Conservation (phyloP, 2,113 vertebrate species). For the Turnix velox region DNA sequence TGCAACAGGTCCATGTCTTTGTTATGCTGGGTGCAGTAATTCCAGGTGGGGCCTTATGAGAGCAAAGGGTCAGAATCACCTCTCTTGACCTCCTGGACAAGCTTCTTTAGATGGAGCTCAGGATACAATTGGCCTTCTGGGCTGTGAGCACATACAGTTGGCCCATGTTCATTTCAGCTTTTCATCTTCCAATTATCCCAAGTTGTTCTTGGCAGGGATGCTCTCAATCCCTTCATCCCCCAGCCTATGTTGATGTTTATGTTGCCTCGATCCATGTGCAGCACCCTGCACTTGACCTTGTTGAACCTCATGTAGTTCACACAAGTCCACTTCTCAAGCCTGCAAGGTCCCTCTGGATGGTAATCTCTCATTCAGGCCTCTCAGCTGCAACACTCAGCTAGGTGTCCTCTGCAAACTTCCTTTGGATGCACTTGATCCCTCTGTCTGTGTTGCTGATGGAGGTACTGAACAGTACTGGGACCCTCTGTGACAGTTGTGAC, state of each 20-base stretch:
- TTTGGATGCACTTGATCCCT: background rate
- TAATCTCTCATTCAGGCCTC: background rate
- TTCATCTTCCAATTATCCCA: background rate
- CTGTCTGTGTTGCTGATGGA: background rate
- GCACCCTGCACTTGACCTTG: background rate
- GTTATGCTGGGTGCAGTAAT: background rate
- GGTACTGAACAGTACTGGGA: background rate
- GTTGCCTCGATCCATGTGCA: background rate
- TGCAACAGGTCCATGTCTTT: fast-evolving
- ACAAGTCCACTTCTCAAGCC: background rate
- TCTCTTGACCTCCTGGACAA: background rate
- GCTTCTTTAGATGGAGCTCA: background rate
- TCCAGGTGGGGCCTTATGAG: background rate
- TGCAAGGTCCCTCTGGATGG: background rate
- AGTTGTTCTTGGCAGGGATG: fast-evolving
- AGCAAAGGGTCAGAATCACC: background rate
- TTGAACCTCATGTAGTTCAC: background rate
- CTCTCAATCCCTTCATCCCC: background rate
- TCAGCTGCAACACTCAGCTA: background rate
- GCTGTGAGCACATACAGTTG: fast-evolving
- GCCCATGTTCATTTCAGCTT: background rate
- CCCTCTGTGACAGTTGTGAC: background rate
- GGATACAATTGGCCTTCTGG: fast-evolving
- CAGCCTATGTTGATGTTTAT: background rate
- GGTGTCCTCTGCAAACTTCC: background rate